A percentile compares a stretch with the other conserved stretches of the same genome.
Evolutionary conservation across 2,888 invertebrate species (phyloP).

Genomic region (Macrostomum cliftonense): DNA sequence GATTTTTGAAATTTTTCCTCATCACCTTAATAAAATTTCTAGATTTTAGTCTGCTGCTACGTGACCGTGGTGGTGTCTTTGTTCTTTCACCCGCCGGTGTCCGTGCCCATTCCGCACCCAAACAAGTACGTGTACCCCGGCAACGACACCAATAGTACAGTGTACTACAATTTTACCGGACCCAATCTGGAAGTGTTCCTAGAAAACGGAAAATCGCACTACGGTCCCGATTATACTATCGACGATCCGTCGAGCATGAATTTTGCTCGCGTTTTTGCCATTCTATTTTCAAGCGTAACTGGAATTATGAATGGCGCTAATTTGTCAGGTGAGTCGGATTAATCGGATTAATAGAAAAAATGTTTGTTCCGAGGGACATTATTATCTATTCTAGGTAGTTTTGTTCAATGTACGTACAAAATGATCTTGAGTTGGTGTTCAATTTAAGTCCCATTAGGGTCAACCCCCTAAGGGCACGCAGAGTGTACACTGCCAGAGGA

Average conservation of each 20-base stretch:
- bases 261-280: conserved; percentile 87
- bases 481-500: too few relatives aligned
- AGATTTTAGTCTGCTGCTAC: conserved; percentile 53
- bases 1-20: too few relatives aligned
- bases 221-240: too few relatives aligned
- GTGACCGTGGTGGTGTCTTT: conserved; percentile 57
- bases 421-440: too few relatives aligned
- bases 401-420: too few relatives aligned
- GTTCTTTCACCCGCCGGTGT: conserved; percentile 46
- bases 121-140: conserved; percentile 16
- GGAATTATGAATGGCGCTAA: conserved; percentile 99
- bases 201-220: conserved; percentile 43
- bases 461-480: too few relatives aligned
- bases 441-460: too few relatives aligned
- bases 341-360: too few relatives aligned
- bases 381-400: too few relatives aligned
- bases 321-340: conserved; percentile 50
- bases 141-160: conserved; percentile 26
- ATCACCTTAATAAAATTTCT: neutral
- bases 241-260: conserved; percentile 39
- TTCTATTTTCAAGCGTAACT: conserved; percentile 89
- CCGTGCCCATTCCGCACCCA: conserved; percentile 19
- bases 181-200: conserved; percentile 52
- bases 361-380: too few relatives aligned
- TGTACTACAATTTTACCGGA: conserved; percentile 58